Evolutionary conservation across 2,797 vertebrate species (phyloP), one percentile per base, ranked within the genome.

Genomic region (Parauchenoglanis punctatus): DNA sequence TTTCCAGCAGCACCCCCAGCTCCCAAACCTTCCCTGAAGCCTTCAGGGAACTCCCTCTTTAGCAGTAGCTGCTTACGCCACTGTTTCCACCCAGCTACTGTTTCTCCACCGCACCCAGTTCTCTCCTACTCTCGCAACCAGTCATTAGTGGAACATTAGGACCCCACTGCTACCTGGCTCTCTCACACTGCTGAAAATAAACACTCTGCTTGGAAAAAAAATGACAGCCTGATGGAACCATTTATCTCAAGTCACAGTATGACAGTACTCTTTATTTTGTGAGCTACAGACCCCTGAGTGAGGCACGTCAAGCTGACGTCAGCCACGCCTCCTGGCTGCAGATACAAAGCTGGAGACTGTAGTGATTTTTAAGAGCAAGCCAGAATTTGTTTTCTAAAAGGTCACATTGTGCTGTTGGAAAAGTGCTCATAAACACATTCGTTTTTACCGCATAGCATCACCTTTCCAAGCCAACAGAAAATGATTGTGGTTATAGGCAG

Each of bases 81-180:
- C 84, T 89, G 90, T 81, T 85, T 85, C 93, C 90, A 90, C 92
- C 89, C 83, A 81, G 91, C 93, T 93, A 92, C 93, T 3, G 90
- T 93, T 88, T 86, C 92, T 92, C 54, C 23, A 91, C 93, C 93
- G 89, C 88, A 85, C 83, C 84, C 61, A 35, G 72, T 81, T 75
- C 49, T 59, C 52, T 59, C 11, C 63, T 67, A 61, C 58, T 83
- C 54, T 49, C 4, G n/a, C 28, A 85, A 54, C 77, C 84, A 87
- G 85, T 89, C 86, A 76, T 91, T 92, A 58, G 81, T 86, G 84
- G 91, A 84, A 90, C 61, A 81, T 88, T 52, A 88, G 82, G n/a
- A 52, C 88, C 87, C 23, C 81, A 72, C 89, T 56, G 82, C 84
- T 75, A 54, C 81, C 86, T 89, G 67, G 76, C 13, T 85, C 82